Evolutionary conservation across 2,888 invertebrate species (phyloP), one percentile per base, ranked within the genome.

Genomic region (Mesorhabditis sp.): DNA sequence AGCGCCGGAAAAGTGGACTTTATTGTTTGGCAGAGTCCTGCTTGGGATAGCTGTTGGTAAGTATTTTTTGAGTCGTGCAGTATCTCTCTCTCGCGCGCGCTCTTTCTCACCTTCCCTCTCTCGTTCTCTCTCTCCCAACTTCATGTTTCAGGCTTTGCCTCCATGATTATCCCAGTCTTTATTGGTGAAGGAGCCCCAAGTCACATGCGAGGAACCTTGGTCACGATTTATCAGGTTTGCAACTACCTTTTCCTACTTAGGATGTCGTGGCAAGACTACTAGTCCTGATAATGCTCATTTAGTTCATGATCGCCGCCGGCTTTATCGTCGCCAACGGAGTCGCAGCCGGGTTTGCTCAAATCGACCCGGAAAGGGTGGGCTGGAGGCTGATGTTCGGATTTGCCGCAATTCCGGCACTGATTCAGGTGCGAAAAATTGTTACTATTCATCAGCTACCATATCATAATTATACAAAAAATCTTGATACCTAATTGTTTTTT

Each of bases 311-410:
- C 50, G 89, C 89, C 4, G 87, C 87, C n/a, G 89, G 89, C 41
- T 89, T 89, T 83, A 87, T 89, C 74, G 77, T 88, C 4, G 88
- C 89, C n/a, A 87, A 88, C 74, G 79, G 89, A 4, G 74, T 86
- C 62, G 89, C 87, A 74, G 89, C 89, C 13, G 83, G 83, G 3
- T 89, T 89, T 80, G 87, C 88, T 71, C 86, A 87, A 69, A 85
- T 87, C 70, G 79, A 80, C 28, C 76, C 82, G 1, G 72, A 76
- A 61, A 77, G 79, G 10, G 81, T 87, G 73, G 89, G 89, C 15
- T 90, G 90, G 89, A 87, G 88, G 76, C 87, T 87, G 73, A 89
- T 89, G 89, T 83, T 89, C 61, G 89, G 88, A 0, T 79, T 89
- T 10, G 89, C 89, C 5, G 88, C 86, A 4, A 78, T 90, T 10